Evolutionary conservation across 2,888 invertebrate genomes (phyloP).

Genomic region (Leucophora obtusa): DNA sequence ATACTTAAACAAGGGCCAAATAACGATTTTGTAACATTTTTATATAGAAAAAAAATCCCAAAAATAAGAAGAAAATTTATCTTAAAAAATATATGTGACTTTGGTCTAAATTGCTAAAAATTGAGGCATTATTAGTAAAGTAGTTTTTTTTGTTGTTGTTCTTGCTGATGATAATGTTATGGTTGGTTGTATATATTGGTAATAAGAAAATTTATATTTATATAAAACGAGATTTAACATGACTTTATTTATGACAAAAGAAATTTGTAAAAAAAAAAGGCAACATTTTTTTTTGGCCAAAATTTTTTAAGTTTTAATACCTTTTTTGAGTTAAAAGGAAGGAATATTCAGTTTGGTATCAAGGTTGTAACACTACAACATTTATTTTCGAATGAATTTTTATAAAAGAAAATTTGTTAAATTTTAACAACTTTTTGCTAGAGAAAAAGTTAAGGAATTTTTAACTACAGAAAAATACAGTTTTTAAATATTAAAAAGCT

Average conservation of each 20-base stretch:
- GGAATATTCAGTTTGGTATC: no score
- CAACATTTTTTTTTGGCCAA: background rate
- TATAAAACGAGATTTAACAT: background rate
- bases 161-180: no score
- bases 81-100: constrained; percentile 48
- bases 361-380: no score
- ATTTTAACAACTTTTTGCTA: no score
- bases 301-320: background rate
- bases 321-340: no score
- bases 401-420: no score
- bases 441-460: no score
- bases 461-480: no score
- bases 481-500: no score
- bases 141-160: constrained; percentile 65
- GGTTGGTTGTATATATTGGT: no score
- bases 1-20: constrained; percentile 7
- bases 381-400: no score
- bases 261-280: background rate
- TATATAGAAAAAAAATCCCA: background rate
- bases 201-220: background rate
- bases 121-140: constrained; percentile 74
- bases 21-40: background rate
- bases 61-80: constrained; percentile 55
- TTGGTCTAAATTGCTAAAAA: constrained; percentile 68
- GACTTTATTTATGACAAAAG: background rate